phyloP scores from a whole-genome alignment of 1,140 invertebrate genomes.

The Magallana angulata region DNA sequence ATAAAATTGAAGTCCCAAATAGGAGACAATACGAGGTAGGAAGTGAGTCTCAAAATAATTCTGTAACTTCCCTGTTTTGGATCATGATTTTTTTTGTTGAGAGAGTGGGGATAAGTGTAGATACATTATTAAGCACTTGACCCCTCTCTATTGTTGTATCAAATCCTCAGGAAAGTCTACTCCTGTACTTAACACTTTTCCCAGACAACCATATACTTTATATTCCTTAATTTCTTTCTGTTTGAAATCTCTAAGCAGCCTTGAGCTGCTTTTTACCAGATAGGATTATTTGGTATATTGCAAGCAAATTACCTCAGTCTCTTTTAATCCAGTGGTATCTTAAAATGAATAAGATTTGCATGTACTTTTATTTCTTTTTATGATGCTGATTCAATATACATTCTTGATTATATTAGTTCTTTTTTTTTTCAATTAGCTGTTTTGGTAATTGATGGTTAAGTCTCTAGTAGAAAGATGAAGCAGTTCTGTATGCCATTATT shows the following conservation, averaged over 20 bases:
- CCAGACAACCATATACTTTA: too few species aligned
- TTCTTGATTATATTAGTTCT: neutral
- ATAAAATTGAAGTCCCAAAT: neutral
- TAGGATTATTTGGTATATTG: neutral
- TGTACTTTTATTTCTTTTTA: slow-evolving; percentile 11
- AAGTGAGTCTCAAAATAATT: slow-evolving; percentile 8
- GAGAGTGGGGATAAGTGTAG: neutral
- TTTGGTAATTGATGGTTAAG: neutral
- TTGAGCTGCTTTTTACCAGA: too few species aligned
- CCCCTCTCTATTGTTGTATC: neutral
- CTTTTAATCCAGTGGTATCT: neutral
- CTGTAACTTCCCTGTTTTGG: neutral
- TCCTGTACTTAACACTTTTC: too few species aligned
- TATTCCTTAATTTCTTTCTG: too few species aligned
- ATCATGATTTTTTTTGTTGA: neutral
- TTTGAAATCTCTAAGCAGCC: too few species aligned
- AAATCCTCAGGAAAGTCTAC: neutral
- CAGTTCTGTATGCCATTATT: neutral
- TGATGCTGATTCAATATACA: neutral
- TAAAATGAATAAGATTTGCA: neutral
- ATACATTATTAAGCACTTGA: neutral
- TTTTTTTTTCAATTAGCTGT: neutral
- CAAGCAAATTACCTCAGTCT: neutral
- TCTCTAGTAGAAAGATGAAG: neutral
- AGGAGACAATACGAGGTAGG: neutral